Base-by-base conservation (phyloP, 2,113 vertebrate species). In the Fregetta grallaria region DNA sequence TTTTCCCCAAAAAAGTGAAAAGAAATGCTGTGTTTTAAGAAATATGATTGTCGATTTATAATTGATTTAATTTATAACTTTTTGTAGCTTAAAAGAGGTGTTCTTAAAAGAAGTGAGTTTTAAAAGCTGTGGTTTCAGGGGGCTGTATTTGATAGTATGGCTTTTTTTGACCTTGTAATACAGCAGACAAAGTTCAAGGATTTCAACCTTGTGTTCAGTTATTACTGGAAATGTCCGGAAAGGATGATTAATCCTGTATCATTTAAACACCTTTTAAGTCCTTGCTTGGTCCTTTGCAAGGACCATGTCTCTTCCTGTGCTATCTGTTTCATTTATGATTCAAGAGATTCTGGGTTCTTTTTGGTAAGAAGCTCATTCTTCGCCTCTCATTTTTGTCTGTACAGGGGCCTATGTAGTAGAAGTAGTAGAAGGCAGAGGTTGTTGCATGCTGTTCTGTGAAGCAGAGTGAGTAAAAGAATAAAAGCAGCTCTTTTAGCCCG, bases 281-380 rank as follows among this genome's bases (percentile, higher is more conserved):
- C 66, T 49, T 49, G 45, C 66, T 49, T 68, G 66, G 45, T 49
- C 22, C 45, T 68, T 45, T 49, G 45, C 23, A 49, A 49, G 45
- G 66, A 16, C 32, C 66, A 49, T 11, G 6, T 26, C 22, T 68
- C 45, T 49, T 68, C 45, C 66, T 49, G 66, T 68, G 22, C 45
- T 30, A 44, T 49, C 44, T 49, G 25, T 53, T 85, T 95, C 90
- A 92, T 85, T 94, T 90, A 97, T 62, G 59, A 73, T 89, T 85
- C 77, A 77, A 83, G 83, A 74, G 68, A 88, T 59, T 67, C 61
- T 81, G 71, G 21, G 58, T 59, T 86, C 73, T 32, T 68, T 85
- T 87, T 38, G 58, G 66, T 59, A 8, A 36, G 14, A 86, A 88
- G 78, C 30, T 63, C 67, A 77, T 67, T 71, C 50, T 63, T 74